Evolutionary conservation across 2,797 vertebrate genomes (phyloP), one percentile per base, ranked within the genome.

Genomic region (Mergus octosetaceus): DNA sequence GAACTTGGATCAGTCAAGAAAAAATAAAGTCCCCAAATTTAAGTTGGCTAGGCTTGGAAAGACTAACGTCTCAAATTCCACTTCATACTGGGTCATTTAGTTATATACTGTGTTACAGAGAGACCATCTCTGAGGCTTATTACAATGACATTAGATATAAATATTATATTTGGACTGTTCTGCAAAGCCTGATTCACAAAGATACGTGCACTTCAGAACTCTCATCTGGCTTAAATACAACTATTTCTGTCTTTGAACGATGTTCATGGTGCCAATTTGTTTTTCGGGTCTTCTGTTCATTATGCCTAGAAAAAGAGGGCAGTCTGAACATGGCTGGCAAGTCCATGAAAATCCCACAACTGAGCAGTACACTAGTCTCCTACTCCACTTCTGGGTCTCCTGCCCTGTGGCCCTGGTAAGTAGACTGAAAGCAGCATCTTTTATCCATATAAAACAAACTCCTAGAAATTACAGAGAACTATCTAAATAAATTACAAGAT

Each of bases 151-250:
- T 75, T 89, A 58, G 43, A 64, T 62, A 86, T 8, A 94, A 95
- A 86, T 80, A 90, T 64, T 68, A 24, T 68, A 91, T 89, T 91
- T 94, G 87, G 87, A 87, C 56, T 72, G 43, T 18, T 83, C 47
- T 58, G 24, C 34, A 47, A 3, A 51, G 65, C 2, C 49, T 71
- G 45, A 85, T 83, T 92, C 87, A 73, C 80, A 92, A 85, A 85
- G 58, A 89, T 36, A 62, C 0, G 0, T 1, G 34, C 4, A 38
- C 41, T 85, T 85, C n/a, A 89, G 90, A 92, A 91, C 19, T 65
- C 34, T 38, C 32, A 62, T 76, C 72, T 92, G 62, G n/a, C 47
- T 93, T 75, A 65, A 14, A 58, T 41, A 53, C 51, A 85, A 73
- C 15, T 11, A 80, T 24, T 79, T 77, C 65, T 69, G 49, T 7